Evolutionary conservation across 2,888 invertebrate genomes (phyloP).

Genomic region (Gerris lacustris): DNA sequence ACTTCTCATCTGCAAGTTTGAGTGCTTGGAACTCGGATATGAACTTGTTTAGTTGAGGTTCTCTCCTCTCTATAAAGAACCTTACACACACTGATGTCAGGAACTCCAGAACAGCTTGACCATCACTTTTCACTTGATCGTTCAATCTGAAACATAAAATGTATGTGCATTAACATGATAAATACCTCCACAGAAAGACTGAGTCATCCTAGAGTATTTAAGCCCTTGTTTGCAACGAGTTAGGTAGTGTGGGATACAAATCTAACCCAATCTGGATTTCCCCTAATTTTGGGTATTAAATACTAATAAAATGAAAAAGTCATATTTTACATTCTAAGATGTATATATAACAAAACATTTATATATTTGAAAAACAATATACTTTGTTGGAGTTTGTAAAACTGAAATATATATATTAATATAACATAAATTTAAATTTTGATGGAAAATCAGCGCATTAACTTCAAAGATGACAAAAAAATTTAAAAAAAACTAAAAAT

Average conservation of each 20-base stretch:
- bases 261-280: not conserved
- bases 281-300: too few relatives aligned
- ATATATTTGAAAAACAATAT: too few relatives aligned
- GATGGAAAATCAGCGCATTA: too few relatives aligned
- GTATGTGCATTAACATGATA: constrained; percentile 25
- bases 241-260: not conserved
- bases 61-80: constrained; percentile 67
- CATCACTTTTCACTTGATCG: constrained; percentile 53
- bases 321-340: too few relatives aligned
- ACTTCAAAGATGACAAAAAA: too few relatives aligned
- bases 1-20: constrained; percentile 79
- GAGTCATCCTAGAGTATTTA: constrained; percentile 23
- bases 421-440: too few relatives aligned
- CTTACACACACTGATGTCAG: constrained; percentile 62
- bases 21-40: constrained; percentile 67
- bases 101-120: constrained; percentile 58
- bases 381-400: too few relatives aligned
- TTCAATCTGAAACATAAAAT: constrained; percentile 37
- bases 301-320: too few relatives aligned
- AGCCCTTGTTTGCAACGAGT: too few relatives aligned
- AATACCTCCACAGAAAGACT: constrained; percentile 20
- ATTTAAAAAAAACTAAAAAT: too few relatives aligned
- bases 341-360: too few relatives aligned
- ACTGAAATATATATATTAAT: too few relatives aligned
- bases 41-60: constrained; percentile 58